Evolutionary conservation across 2,113 vertebrate genomes (phyloP), one percentile per base, ranked within the genome.

Genomic region (Gambusia affinis): DNA sequence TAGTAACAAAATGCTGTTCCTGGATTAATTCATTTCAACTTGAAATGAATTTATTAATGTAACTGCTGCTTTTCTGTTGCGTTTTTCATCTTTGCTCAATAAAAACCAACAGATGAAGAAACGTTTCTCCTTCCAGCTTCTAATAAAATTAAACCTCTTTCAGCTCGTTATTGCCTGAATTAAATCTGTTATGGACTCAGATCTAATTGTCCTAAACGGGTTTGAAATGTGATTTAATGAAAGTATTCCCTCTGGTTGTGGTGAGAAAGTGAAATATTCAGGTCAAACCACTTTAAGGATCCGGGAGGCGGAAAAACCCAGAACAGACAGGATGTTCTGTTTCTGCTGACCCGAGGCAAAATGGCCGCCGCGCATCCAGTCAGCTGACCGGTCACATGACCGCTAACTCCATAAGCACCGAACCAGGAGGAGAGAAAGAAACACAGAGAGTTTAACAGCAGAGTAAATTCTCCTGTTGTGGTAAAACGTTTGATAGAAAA

Each of bases 341-440:
- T 42, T 68, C 60, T 51, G 31, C 24, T 47, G 60, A 57, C 83
- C 79, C 22, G 69, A 30, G 72, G 83, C 63, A 1, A 78, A 35
- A 62, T 30, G 69, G 66, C 29, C 28, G 71, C 54, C 73, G 44
- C 72, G 68, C 8, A 68, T 64, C 29, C 68, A 81, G 72, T 85
- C 88, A 88, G 85, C 78, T 80, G 80, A 84, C 68, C 30, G 74
- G 64, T 82, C 85, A 88, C 76, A 51, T 87, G 85, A 78, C 71
- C 47, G 60, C n/a, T 29, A 39, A 60, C 64, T 68, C 39, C 15
- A 64, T 80, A 70, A 70, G 74, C 31, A 73, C 29, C 27, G 11
- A 54, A 42, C 8, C 7, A 24, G 7, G 2, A 5, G 2, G 47
- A n/a, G 51, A 11, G 51, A 2, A 8, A n/a, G 51, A 57, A 57